Base-by-base conservation (phyloP, 92 coral and sea anemone genomes). In the Isaurus tuberculatus region DNA sequence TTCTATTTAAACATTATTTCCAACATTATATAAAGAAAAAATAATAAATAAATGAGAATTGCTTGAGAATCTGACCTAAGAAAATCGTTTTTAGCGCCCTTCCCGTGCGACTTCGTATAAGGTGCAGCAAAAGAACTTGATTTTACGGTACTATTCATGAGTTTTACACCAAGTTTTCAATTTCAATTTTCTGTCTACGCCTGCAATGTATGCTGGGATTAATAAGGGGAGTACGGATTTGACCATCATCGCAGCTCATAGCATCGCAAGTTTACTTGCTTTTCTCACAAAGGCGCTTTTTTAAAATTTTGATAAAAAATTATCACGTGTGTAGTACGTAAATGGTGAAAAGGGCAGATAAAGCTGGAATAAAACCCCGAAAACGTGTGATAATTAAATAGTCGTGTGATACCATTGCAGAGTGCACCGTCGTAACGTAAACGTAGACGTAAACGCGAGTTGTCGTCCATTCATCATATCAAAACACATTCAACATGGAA, bases 221-320 rank as follows among this genome's bases (percentile, higher is more conserved):
- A 74, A 74, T 29, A 36, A 74, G 51, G 80, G 80, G 65, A 66
- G 66, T n/a, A n/a, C n/a, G n/a, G n/a, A n/a, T n/a, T n/a, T n/a
- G n/a, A n/a, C n/a, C n/a, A n/a, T n/a, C n/a, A n/a, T n/a, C n/a
- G n/a, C n/a, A n/a, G n/a, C n/a, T n/a, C n/a, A n/a, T n/a, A n/a
- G n/a, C n/a, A n/a, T n/a, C n/a, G n/a, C n/a, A n/a, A n/a, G n/a
- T n/a, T n/a, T n/a, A n/a, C n/a, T n/a, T n/a, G n/a, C n/a, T n/a
- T n/a, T n/a, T n/a, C n/a, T n/a, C n/a, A n/a, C n/a, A n/a, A n/a
- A n/a, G n/a, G n/a, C n/a, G n/a, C n/a, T n/a, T n/a, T n/a, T n/a
- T n/a, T n/a, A n/a, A n/a, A n/a, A n/a, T n/a, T n/a, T n/a, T n/a
- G n/a, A n/a, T n/a, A n/a, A n/a, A n/a, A n/a, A n/a, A n/a, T n/a